Evolutionary conservation across 2,888 invertebrate genomes (phyloP).

Genomic region (Drosophila putrida): DNA sequence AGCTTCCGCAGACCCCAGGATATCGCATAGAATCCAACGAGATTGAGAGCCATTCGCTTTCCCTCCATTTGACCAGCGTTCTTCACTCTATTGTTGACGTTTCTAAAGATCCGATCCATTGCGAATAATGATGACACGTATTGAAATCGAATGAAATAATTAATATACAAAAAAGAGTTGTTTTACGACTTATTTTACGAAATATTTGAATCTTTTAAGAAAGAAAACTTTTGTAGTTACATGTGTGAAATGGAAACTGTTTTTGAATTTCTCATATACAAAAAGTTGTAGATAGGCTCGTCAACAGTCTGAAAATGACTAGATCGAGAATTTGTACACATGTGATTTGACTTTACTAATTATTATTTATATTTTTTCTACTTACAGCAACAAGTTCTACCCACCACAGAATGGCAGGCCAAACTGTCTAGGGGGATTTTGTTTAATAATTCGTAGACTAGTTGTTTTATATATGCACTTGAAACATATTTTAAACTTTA

Average conservation of each 20-base stretch:
- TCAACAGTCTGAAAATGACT: not conserved
- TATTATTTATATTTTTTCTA: conserved; percentile 5
- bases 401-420: conserved; percentile 82
- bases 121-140: not conserved
- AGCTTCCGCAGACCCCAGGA: conserved; percentile 69
- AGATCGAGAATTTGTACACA: conserved; percentile 7
- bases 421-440: conserved; percentile 73
- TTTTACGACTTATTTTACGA: not conserved
- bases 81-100: conserved; percentile 37
- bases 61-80: conserved; percentile 55
- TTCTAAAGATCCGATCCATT: conserved; percentile 65
- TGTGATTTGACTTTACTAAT: not conserved
- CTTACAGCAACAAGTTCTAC: conserved; percentile 68
- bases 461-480: conserved; percentile 50
- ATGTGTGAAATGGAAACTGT: conserved; percentile 8
- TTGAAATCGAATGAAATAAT: conserved; percentile 1
- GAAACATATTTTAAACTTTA: conserved; percentile 35
- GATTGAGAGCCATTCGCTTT: conserved; percentile 66
- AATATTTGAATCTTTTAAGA: conserved; percentile 13
- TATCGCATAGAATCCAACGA: conserved; percentile 70
- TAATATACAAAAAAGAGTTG: not conserved
- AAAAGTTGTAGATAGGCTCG: not conserved
- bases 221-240: conserved; percentile 12
- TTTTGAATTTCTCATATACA: not conserved
- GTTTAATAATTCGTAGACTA: conserved; percentile 51